phyloP scores from a whole-genome alignment of 1,140 invertebrate species.

The Habropoda laboriosa region DNA sequence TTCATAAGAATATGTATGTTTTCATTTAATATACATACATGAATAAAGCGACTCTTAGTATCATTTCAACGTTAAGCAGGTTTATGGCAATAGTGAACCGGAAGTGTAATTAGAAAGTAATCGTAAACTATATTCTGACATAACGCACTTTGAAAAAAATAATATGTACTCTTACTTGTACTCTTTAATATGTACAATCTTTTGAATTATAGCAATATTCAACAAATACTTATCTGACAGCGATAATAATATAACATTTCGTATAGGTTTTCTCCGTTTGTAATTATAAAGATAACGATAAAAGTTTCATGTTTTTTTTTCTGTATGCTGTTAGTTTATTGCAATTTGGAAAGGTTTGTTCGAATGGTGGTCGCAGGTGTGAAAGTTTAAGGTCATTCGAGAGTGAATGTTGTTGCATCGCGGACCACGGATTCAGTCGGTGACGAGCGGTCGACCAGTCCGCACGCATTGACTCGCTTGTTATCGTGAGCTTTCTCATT shows the following conservation, averaged over 20 bases:
- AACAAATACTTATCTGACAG: too few species aligned
- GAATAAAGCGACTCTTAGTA: not conserved
- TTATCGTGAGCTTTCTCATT: not conserved
- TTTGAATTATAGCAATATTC: too few species aligned
- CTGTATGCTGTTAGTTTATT: too few species aligned
- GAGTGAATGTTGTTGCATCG: not conserved
- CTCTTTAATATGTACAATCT: too few species aligned
- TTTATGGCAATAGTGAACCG: not conserved
- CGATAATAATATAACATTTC: too few species aligned
- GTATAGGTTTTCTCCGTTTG: not conserved
- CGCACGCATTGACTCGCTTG: not conserved
- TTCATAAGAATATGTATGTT: too few species aligned
- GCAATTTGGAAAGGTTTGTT: not conserved
- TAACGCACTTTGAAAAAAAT: not conserved
- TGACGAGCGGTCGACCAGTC: conserved; percentile 14
- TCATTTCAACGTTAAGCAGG: not conserved
- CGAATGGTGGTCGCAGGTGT: not conserved
- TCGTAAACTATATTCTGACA: too few species aligned
- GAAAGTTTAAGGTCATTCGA: not conserved
- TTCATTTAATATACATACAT: too few species aligned
- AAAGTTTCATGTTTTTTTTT: not conserved
- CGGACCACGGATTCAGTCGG: not conserved
- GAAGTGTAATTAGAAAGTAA: conserved; percentile 1
- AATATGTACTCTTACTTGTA: too few species aligned
- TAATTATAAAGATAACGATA: not conserved